phyloP scores from a whole-genome alignment of 2,888 invertebrate genomes.

The Cyaniris semiargus region DNA sequence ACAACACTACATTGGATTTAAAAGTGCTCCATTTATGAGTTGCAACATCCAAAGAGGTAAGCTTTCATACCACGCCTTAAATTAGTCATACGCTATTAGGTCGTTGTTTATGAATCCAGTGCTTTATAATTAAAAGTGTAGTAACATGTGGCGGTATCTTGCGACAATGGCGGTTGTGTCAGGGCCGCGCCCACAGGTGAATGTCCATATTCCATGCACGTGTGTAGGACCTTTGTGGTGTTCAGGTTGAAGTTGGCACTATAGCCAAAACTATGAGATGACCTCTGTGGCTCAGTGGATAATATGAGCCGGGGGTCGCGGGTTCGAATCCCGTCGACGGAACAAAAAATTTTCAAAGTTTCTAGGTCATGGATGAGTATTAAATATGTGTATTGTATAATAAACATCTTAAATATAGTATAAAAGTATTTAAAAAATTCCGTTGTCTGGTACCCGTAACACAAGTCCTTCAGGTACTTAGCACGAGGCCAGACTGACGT shows the following conservation, averaged over 20 bases:
- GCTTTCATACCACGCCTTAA: constrained; percentile 9
- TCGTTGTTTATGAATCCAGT: constrained; percentile 19
- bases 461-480: too few species aligned
- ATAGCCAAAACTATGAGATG: too few species aligned
- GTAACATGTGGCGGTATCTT: constrained; percentile 46
- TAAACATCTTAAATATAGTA: too few species aligned
- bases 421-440: too few species aligned
- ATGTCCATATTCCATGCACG: constrained; percentile 49
- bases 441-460: too few species aligned
- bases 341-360: too few species aligned
- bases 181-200: constrained; percentile 68
- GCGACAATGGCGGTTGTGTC: constrained; percentile 70
- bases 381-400: too few species aligned
- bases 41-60: background rate
- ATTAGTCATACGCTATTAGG: constrained; percentile 19
- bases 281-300: too few species aligned
- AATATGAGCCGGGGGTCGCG: too few species aligned
- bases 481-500: too few species aligned
- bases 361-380: too few species aligned
- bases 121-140: constrained; percentile 26
- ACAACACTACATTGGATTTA: background rate
- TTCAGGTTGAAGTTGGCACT: background rate
- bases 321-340: too few species aligned
- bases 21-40: background rate
- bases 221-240: constrained; percentile 4